These are phyloP conservation scores for Manduca sexta DNA, from an alignment of 1,140 invertebrate species.

Conservation along the genomic window DNA sequence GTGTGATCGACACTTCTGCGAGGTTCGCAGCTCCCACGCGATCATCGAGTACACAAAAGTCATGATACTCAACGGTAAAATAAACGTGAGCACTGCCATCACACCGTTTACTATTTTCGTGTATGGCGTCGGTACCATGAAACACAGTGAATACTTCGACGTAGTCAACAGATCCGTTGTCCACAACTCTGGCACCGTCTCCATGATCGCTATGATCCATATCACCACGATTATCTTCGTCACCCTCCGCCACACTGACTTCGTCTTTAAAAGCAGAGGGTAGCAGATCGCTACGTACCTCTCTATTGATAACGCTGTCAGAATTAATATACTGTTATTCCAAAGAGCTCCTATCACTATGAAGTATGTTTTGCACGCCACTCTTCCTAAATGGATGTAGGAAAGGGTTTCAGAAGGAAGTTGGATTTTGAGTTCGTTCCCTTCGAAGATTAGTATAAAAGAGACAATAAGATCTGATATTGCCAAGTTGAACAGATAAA, in stretches of 20 bases:
- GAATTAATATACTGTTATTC: constrained; percentile 51
- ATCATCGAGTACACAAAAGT: constrained; percentile 50
- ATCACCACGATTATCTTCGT: constrained; percentile 41
- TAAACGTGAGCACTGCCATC: constrained; percentile 40
- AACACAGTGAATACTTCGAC: constrained; percentile 29
- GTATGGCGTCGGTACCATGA: constrained; percentile 32
- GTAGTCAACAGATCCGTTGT: constrained; percentile 34
- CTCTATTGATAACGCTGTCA: constrained; percentile 54
- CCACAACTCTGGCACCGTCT: constrained; percentile 42
- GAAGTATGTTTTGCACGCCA: constrained; percentile 41
- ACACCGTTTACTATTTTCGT: constrained; percentile 39
- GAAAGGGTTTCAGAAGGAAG: constrained; percentile 7
- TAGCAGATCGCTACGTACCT: constrained; percentile 52
- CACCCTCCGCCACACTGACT: constrained; percentile 33
- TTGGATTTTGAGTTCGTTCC: constrained; percentile 10
- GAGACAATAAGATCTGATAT: constrained; percentile 80
- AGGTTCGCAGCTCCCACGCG: constrained; percentile 42
- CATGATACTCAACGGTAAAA: constrained; percentile 49
- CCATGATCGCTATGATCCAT: constrained; percentile 45
- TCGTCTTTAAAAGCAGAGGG: constrained; percentile 35
- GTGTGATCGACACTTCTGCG: constrained; percentile 27
- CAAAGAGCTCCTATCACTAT: constrained; percentile 40
- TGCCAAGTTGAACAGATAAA: constrained; percentile 90
- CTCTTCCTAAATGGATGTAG: constrained; percentile 18
- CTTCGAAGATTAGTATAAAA: too few relatives aligned